Evolutionary conservation across 2,888 invertebrate species (phyloP).

Genomic region (Calameuta pallipes): DNA sequence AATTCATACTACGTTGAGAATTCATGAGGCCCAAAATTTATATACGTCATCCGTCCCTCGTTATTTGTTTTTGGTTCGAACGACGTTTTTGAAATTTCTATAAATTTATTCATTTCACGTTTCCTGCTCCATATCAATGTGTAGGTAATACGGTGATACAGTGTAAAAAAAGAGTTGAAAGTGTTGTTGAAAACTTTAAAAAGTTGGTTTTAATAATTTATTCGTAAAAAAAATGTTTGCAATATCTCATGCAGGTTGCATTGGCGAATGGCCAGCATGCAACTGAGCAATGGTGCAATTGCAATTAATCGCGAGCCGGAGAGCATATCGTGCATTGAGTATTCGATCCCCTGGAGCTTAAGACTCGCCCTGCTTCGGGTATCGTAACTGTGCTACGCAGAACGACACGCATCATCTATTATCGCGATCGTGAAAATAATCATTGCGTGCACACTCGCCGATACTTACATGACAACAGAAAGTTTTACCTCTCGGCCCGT

Average conservation of each 20-base stretch:
- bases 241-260: not conserved
- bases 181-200: not conserved
- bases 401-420: not conserved
- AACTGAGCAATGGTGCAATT: not conserved
- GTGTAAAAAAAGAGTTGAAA: not conserved
- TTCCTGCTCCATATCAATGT: not conserved
- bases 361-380: slow-evolving; percentile 27
- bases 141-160: not conserved
- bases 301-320: not conserved
- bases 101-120: no score
- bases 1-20: not conserved
- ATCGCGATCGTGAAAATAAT: not conserved
- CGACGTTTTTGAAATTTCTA: not conserved
- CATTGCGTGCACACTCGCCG: not conserved
- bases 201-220: not conserved
- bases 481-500: not conserved
- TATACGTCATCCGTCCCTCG: not conserved
- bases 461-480: not conserved
- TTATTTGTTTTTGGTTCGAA: not conserved
- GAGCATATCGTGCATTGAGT: slow-evolving; percentile 28
- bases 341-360: slow-evolving; percentile 27
- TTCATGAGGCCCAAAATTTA: not conserved
- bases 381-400: slow-evolving; percentile 8
- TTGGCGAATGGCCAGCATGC: not conserved
- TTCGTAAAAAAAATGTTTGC: not conserved